Evolutionary conservation across 2,113 vertebrate species (phyloP).

Genomic region (Tyrannus savana): DNA sequence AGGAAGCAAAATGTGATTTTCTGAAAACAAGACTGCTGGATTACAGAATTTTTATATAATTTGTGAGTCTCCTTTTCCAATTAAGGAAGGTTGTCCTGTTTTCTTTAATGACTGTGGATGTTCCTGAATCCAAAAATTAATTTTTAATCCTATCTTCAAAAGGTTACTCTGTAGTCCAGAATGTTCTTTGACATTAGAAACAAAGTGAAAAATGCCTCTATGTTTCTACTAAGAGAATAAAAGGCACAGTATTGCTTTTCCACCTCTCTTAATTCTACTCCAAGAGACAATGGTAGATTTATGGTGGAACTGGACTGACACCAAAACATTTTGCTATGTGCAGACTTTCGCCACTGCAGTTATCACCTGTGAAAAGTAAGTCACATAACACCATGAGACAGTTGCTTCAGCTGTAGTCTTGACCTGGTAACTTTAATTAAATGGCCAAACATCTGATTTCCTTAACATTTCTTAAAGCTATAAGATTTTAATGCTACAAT

Average conservation of each 20-base stretch:
- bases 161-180: neutral
- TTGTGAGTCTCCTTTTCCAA: neutral
- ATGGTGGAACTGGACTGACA: neutral
- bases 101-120: neutral
- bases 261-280: neutral
- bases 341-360: neutral
- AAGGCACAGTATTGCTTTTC: neutral
- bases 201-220: neutral
- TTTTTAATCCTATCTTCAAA: neutral
- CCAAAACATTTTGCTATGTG: neutral
- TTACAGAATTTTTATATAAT: neutral
- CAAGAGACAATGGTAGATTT: neutral
- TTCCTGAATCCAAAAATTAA: neutral
- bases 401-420: neutral
- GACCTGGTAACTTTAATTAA: neutral
- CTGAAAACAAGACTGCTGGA: neutral
- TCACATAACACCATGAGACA: neutral
- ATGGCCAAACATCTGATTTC: neutral
- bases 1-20: neutral
- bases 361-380: neutral
- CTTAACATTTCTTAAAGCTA: slow-evolving; percentile 1
- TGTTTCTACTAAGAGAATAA: neutral
- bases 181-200: neutral
- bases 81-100: neutral
- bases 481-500: neutral